Base-by-base conservation (phyloP, 2,888 invertebrate species). In the Plebejus melissa region DNA sequence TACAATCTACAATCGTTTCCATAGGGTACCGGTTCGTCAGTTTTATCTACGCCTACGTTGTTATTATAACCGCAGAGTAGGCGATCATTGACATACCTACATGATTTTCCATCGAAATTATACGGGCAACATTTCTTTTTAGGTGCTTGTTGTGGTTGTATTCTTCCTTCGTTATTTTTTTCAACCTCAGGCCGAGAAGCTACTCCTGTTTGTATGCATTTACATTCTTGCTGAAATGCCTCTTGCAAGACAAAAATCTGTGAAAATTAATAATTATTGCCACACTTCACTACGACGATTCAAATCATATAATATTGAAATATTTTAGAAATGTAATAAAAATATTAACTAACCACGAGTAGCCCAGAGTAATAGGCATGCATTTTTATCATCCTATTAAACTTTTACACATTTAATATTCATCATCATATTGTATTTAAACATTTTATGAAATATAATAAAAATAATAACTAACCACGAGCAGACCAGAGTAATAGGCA, bases 81-180 rank as follows among this genome's bases (percentile, higher is more conserved):
- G 80, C 90, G 85, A 65, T 90, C 87, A 36, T 87, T 87, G 2
- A 90, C 80, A n/a, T 79, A 75, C 82, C 81, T 84, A 76, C 91
- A 91, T 22, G 84, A 69, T 11, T 75, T 83, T 69, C 86, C 81
- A 69, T 91, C 85, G 76, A 89, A 91, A 46, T 88, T 83, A 74
- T 92, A 91, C 0, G 90, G 90, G 76, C 90, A 90, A 77, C 91
- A 91, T 5, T 80, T 87, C 7, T 81, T 87, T 70, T 82, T 80
- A n/a, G 75, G 75, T 16, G 76, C 80, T 50, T 71, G 75, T 74
- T 74, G 75, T 16, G 76, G 80, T 50, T 71, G 75, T 74, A 75
- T 77, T 75, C 76, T 76, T 70, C 76, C 76, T 50, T 13, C 50
- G 16, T 50, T 46, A 28, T 41, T 16, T 4, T 46, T 46, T 22